Base-by-base conservation (phyloP, 2,888 invertebrate genomes). In the Cephus runcator region DNA sequence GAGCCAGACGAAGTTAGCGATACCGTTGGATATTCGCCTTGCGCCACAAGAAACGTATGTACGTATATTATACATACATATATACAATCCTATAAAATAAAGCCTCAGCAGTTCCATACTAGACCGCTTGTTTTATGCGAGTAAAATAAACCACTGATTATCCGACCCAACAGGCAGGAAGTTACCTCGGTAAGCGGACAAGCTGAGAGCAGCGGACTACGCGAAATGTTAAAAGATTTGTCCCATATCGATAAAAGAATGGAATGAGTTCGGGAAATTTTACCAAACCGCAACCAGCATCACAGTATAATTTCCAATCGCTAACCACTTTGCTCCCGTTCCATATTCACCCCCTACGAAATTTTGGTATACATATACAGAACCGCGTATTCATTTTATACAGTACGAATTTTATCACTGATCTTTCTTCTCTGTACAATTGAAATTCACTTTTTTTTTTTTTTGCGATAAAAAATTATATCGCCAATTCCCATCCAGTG, bases 111-210 rank as follows among this genome's bases (percentile, higher is more conserved):
- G 23, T 56, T 56, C 9, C 23, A 15, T 56, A 56, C 56, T 23
- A 6, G 56, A 56, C 56, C 56, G 56, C 9, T 56, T 56, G 56
- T 56, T 56, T 56, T 56, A 56, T 56, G 56, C 23, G 56, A 56
- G 56, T 56, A 23, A 56, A 56, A 56, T 56, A 56, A 56, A 56
- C 56, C 79, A 75, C 78, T 79, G 79, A 77, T 80, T 81, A 80
- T 79, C 80, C 77, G 79, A 15, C 9, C 40, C 75, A 15, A 75
- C 69, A 75, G n/a, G 12, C 15, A 75, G 12, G 12, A 75, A 69
- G 23, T 15, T 56, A 56, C 23, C 23, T 56, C 56, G 2, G 56
- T 56, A 56, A 56, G 23, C 23, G 9, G 9, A 56, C 56, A 23
- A 23, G 23, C 1, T 9, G 23, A 4, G 2, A 56, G 23, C 9